Base-by-base conservation (phyloP, 1,140 invertebrate species). In the Eupeodes corollae region DNA sequence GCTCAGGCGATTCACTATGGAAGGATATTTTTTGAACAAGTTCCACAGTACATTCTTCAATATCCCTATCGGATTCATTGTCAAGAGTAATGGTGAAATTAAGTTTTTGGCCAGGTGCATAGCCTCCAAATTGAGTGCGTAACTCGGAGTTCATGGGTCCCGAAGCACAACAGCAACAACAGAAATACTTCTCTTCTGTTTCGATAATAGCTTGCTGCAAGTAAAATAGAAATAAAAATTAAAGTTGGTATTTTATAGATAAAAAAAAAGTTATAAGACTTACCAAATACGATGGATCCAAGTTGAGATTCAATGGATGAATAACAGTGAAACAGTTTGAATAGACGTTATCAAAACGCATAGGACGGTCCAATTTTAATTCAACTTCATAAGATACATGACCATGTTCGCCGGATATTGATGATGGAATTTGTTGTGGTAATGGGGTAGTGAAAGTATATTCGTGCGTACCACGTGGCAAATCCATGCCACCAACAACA, bases 321-420 rank as follows among this genome's bases (percentile, higher is more conserved):
- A 83, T 70, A 14, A 86, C 77, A 15, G 79, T 83, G 55, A 86
- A 82, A 5, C 76, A 74, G 52, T 70, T 73, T 66, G 82, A 82
- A 35, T 71, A 71, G 54, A 80, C 77, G 50, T 81, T 74, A 66
- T 84, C 82, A 55, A 80, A 79, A 39, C 77, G 78, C 80, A 80
- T 84, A 15, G 80, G 79, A 37, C 81, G 74, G 62, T 84, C 81
- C 52, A 86, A 60, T 44, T 19, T 31, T 6, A 49, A 81, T 65
- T 80, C 82, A 9, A 80, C 65, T 47, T 72, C 79, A 56, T 84
- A 83, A 18, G 79, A 61, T 44, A 83, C 66, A 53, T 74, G 71
- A 2, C 81, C 82, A 60, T 75, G 73, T 46, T 79, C 74, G 1
- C 78, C 77, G 56, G 82, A 79, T 69, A 83, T 83, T 33, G 79